A percentile compares a stretch with the other conserved stretches of the same genome.
These are phyloP conservation scores for Euura lappo DNA, from an alignment of 1,140 invertebrate genomes.

Conservation along the genomic window DNA sequence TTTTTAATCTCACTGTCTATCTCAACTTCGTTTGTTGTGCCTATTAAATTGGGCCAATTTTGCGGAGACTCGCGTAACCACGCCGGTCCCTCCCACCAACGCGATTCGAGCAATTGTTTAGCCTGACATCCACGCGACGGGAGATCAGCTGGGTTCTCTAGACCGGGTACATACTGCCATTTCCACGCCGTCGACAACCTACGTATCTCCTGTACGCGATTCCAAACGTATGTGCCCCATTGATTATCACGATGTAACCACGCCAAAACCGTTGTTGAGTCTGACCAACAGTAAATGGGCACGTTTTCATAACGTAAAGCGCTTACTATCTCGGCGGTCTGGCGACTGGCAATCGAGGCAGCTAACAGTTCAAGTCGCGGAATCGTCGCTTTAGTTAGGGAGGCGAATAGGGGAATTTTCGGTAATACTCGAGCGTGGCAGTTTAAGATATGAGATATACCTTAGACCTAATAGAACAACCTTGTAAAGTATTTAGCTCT, in stretches of 20 bases:
- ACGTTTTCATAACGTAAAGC: conserved; percentile 20
- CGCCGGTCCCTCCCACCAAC: conserved; percentile 36
- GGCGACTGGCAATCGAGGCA: conserved; percentile 47
- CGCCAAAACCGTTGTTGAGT: conserved; percentile 20
- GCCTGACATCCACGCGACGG: conserved; percentile 31
- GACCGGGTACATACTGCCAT: conserved; percentile 27
- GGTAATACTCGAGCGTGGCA: no score
- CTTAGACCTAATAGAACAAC: no score
- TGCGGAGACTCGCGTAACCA: conserved; percentile 26
- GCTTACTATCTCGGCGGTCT: conserved; percentile 35
- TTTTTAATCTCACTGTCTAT: not conserved
- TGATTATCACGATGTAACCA: conserved; percentile 24
- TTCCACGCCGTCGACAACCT: not conserved
- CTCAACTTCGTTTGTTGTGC: not conserved
- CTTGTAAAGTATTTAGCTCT: no score
- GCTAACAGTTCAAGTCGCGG: conserved; percentile 59
- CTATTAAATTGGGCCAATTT: conserved; percentile 1
- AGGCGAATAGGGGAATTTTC: no score
- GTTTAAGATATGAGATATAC: no score
- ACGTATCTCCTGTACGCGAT: conserved; percentile 24
- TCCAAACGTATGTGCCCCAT: conserved; percentile 24
- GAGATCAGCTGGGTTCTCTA: conserved; percentile 37
- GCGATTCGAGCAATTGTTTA: conserved; percentile 20
- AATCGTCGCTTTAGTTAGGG: conserved; percentile 46
- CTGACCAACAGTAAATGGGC: not conserved